Conservation (phyloP, 53 echinoderm and acorn worm genomes). For the Antedon mediterranea region DNA sequence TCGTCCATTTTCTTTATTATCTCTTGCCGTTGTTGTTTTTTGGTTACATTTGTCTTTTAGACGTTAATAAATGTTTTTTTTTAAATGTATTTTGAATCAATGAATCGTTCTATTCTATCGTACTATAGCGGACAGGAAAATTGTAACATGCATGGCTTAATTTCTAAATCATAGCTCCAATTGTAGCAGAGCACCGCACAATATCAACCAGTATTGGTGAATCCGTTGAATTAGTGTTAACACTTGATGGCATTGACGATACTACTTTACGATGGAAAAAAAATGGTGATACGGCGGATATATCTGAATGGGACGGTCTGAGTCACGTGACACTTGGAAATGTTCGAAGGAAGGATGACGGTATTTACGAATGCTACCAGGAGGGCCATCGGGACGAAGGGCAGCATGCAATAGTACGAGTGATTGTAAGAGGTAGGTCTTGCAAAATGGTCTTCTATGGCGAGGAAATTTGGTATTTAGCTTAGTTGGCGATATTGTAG, state of each 20-base stretch:
- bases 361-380: not conserved
- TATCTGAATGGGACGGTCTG: not conserved
- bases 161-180: no score
- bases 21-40: no score
- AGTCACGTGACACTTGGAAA: not conserved
- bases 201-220: not conserved
- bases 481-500: no score
- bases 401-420: not conserved
- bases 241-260: not conserved
- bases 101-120: no score
- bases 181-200: not conserved
- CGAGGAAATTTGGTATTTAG: no score
- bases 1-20: no score
- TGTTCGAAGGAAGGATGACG: not conserved
- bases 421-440: not conserved
- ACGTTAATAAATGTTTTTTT: no score
- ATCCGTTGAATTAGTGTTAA: not conserved
- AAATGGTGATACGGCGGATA: not conserved
- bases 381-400: not conserved
- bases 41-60: no score
- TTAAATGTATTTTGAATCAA: no score
- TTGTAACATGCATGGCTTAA: no score
- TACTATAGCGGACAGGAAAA: no score
- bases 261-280: not conserved
- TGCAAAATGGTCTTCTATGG: no score